phyloP scores from a whole-genome alignment of 2,113 vertebrate species.

The Clarias batrachus region DNA sequence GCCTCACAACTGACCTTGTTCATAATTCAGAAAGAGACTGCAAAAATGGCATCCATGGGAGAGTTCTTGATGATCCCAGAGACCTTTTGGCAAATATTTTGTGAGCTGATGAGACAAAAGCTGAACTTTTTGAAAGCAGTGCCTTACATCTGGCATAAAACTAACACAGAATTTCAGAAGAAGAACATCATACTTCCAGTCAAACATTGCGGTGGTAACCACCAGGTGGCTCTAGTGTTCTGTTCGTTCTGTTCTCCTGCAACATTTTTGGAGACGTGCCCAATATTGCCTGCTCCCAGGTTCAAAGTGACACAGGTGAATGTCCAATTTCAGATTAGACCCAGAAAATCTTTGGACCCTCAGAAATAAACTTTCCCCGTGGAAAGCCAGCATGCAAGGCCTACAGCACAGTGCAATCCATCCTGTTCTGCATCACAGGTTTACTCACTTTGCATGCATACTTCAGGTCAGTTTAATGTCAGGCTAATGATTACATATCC shows the following conservation, averaged over 20 bases:
- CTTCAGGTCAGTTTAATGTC: slow-evolving; percentile 41
- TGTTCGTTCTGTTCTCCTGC: slow-evolving; percentile 38
- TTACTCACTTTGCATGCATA: slow-evolving; percentile 45
- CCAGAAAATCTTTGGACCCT: slow-evolving; percentile 52
- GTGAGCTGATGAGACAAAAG: too few relatives aligned
- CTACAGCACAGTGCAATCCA: slow-evolving; percentile 57
- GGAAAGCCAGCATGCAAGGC: slow-evolving; percentile 54
- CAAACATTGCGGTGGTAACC: background rate
- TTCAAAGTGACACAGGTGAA: slow-evolving; percentile 62
- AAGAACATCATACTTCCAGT: too few relatives aligned
- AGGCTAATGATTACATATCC: slow-evolving; percentile 54
- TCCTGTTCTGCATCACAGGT: slow-evolving; percentile 55
- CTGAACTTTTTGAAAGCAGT: too few relatives aligned
- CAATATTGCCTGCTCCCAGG: slow-evolving; percentile 30
- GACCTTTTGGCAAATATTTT: too few relatives aligned
- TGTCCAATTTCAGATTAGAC: slow-evolving; percentile 45
- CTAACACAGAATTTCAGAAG: too few relatives aligned
- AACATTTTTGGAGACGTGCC: slow-evolving; percentile 54
- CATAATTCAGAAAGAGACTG: too few relatives aligned
- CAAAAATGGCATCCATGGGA: too few relatives aligned
- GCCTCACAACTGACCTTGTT: too few relatives aligned
- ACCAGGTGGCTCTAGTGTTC: slow-evolving; percentile 8
- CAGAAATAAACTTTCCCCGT: slow-evolving; percentile 38
- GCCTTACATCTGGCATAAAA: too few relatives aligned
- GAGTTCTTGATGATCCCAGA: too few relatives aligned